Evolutionary conservation across 2,113 vertebrate genomes (phyloP), one percentile per base, ranked within the genome.

Genomic region (Ciconia maguari): DNA sequence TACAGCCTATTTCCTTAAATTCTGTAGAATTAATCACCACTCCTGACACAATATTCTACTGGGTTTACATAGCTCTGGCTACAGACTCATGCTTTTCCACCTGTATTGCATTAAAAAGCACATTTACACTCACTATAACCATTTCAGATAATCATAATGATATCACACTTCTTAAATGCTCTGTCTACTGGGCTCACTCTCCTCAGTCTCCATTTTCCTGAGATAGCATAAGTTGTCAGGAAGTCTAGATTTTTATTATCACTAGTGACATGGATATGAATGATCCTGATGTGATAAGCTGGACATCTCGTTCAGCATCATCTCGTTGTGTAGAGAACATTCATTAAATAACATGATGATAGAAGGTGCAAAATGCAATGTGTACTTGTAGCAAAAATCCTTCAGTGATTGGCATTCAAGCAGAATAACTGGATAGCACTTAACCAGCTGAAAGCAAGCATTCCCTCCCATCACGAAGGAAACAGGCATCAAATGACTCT

Each of bases 191-290:
- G 0, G 17, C 29, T 61, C 13, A 11, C 3, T 2, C 7, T 77
- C 24, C 22, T 72, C 17, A 27, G 36, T 90, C 55, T 11, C 17
- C 36, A 11, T 71, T 90, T 82, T 62, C 9, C 24, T 60, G 38
- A 66, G 32, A 68, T n/a, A 82, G 16, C 18, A 75, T 10, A 32
- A 86, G 32, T 44, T 93, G 27, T 74, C 76, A 70, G 54, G 16
- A 94, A 69, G n/a, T 77, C n/a, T 84, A 83, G 68, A 69, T 58
- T 93, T 94, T 79, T 96, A 83, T 91, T 94, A 88, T 94, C 76
- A 26, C 54, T 72, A 11, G 58, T 88, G 58, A 91, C 70, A 69
- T 62, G 54, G 46, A 32, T 93, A 85, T 68, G 48, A 96, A 60
- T 78, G 51, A 92, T 95, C 86, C 54, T 10, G 20, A 72, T 83